Base-by-base conservation (phyloP, 64 coral and sea anemone genomes). In the Pachyseris speciosa region DNA sequence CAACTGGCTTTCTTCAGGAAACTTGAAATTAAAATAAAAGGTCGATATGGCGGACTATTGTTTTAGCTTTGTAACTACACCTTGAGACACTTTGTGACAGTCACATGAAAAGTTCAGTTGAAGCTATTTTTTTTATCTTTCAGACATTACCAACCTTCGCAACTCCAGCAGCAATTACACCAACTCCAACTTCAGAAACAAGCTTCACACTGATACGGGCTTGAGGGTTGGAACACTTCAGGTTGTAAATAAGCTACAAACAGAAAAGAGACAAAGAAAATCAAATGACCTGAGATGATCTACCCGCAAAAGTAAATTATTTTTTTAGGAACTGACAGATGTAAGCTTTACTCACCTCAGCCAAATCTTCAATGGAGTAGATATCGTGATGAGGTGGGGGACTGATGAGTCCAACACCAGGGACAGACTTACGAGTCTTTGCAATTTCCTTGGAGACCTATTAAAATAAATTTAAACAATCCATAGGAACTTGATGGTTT, bases 301-400 rank as follows among this genome's bases (percentile, higher is more conserved):
- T 19, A 50, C 19, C 40, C 11, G 29, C 3, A 75, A 3, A 47
- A 25, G 9, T 0, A 76, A 33, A 42, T 15, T 8, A 69, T n/a
- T n/a, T n/a, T n/a, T n/a, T n/a, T 4, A 47, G 10, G 28, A 17
- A 47, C 17, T 43, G 13, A 49, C 22, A 48, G 20, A 48, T 58
- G 29, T 57, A 37, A 59, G 63, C 7, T 9, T 41, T 22, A 71
- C 37, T 28, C 26, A 98, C 96, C 96, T 98, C 96, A 19, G 96
- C 96, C n/a, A 98, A 67, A 57, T 98, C 96, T 32, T 98, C 96
- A 33, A 98, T 98, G 32, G 96, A 98, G 85, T 98, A 98, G 69
- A 98, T 98, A 50, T 98, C 96, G 50, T 98, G 96, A 89, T 98
- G 96, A 22, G 96, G 96, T 2, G 96, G 96, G 9, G 96, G 96